These are phyloP conservation scores for Indri indri DNA, from an alignment of 2,113 vertebrate genomes.

Conservation along the genomic window DNA sequence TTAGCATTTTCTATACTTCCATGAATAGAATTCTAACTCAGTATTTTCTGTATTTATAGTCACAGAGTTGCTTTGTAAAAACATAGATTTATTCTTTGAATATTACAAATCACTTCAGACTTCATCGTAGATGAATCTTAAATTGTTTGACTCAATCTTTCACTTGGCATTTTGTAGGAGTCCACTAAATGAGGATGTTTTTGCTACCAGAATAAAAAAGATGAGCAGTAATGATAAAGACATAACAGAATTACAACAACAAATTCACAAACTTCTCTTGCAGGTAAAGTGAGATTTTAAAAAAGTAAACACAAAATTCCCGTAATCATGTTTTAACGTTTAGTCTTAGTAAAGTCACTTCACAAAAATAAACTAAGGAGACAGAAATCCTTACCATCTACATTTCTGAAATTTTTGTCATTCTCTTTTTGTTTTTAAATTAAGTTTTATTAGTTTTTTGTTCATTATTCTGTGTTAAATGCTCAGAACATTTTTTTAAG, in stretches of 20 bases:
- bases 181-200: constrained; percentile 94
- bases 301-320: background rate
- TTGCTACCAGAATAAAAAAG: constrained; percentile 86
- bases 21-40: background rate
- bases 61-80: background rate
- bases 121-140: constrained; percentile 18
- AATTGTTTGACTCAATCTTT: background rate
- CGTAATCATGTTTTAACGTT: background rate
- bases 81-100: background rate
- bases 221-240: constrained; percentile 84
- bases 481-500: background rate
- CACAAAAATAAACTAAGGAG: background rate
- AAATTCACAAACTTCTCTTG: constrained; percentile 93
- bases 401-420: background rate
- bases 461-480: background rate
- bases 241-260: constrained; percentile 90
- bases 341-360: background rate
- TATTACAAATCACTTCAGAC: background rate
- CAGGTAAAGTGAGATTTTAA: constrained; percentile 84
- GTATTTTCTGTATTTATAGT: background rate
- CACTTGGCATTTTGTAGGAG: constrained; percentile 82
- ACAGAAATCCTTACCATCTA: background rate
- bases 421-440: background rate
- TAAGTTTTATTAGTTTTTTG: background rate
- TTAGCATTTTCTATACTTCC: background rate